Base-by-base conservation (phyloP, 2,888 invertebrate genomes). In the Emesis russula region DNA sequence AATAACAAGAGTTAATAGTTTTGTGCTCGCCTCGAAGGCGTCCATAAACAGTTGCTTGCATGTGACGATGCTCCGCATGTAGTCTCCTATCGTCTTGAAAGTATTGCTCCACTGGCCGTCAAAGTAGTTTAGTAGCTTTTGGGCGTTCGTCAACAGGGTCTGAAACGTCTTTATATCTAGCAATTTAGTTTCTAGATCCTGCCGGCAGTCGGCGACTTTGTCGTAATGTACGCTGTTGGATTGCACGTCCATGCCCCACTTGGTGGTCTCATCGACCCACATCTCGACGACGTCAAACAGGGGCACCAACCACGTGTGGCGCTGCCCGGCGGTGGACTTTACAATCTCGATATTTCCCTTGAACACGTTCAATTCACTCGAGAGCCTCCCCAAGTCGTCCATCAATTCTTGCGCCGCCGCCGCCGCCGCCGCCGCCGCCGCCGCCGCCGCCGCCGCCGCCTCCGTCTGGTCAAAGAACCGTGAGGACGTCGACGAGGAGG, bases 41-140 rank as follows among this genome's bases (percentile, higher is more conserved):
- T 70, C 36, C 70, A 70, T 33, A 70, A 70, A 70, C 33, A 70
- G 70, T 70, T 70, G 70, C 70, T 70, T 70, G 70, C 70, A 70
- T 36, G 70, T 36, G 25, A 70, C 33, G 70, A 36, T 11, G 70
- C 70, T 70, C 70, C 36, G 70, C 70, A 70, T 33, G 68, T 68
- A 68, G 31, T 70, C 70, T 36, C 33, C 70, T 70, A 70, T 36
- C 70, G 70, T 70, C 33, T 70, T 70, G 70, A 70, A 33, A 70
- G 70, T 70, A 25, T 25, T 25, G 25, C 25, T 25, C 25, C 25
- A 25, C 25, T 25, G 25, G 25, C 25, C 25, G 25, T 25, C 25
- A 25, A 25, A 25, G 25, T 25, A 25, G 25, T 25, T 25, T 25
- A 25, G 25, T 25, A 25, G n/a, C 33, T 9, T 70, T 70, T 70